Percentiles rank a stretch among this genome's conserved stretches.
Evolutionary conservation across 2,888 invertebrate species (phyloP).

Genomic region (Hypomecis atomaria): DNA sequence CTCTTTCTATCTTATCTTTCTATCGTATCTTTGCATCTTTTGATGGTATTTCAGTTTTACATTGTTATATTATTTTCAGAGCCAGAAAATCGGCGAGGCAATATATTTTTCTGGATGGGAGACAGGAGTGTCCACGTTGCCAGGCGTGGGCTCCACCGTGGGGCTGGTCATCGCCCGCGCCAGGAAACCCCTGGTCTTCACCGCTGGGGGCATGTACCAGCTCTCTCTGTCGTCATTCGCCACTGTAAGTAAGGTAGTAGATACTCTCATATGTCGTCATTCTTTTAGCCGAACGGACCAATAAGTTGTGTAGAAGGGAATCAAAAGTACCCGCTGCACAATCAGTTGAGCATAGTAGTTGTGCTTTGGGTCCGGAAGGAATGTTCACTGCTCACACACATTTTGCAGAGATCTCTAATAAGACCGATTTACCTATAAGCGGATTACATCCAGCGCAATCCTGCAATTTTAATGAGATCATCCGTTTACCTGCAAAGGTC

Average conservation of each 20-base stretch:
- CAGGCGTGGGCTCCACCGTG: conserved; percentile 63
- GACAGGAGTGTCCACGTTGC: conserved; percentile 56
- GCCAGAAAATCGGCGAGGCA: conserved; percentile 62
- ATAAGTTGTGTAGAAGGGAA: too few relatives aligned
- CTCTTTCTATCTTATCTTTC: too few relatives aligned
- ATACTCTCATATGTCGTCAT: background rate
- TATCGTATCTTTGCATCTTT: background rate
- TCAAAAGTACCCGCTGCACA: too few relatives aligned
- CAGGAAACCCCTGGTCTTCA: conserved; percentile 64
- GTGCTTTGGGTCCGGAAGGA: too few relatives aligned
- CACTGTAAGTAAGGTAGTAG: conserved; percentile 68
- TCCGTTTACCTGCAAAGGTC: too few relatives aligned
- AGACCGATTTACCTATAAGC: too few relatives aligned
- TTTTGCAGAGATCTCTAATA: too few relatives aligned
- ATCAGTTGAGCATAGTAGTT: too few relatives aligned
- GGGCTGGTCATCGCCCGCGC: conserved; percentile 64
- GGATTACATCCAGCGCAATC: too few relatives aligned
- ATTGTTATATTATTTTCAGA: conserved; percentile 50
- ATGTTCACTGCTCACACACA: too few relatives aligned
- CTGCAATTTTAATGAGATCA: too few relatives aligned
- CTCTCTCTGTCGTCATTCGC: conserved; percentile 69
- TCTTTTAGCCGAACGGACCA: too few relatives aligned
- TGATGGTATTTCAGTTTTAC: background rate
- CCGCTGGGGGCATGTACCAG: conserved; percentile 76
- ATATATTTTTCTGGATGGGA: conserved; percentile 75